Percentiles rank a stretch among this genome's conserved stretches.
Conservation (phyloP, 1,140 invertebrate genomes). For the Drosophila biarmipes region DNA sequence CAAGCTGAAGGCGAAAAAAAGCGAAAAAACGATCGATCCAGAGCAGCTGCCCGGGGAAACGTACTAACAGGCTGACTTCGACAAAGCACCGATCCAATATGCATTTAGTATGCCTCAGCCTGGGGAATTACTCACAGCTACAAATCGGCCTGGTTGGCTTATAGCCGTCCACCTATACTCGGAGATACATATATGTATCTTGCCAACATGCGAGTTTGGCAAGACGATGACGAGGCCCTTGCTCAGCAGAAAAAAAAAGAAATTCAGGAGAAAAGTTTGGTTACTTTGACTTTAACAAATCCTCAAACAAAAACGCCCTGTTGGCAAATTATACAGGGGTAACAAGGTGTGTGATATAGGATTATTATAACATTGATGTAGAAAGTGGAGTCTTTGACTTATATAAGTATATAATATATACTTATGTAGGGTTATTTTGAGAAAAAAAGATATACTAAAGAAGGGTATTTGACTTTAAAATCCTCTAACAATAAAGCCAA, state of each 20-base stretch:
- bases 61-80: conserved; percentile 4
- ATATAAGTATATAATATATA: no score
- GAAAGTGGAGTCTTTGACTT: no score
- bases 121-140: conserved; percentile 10
- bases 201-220: conserved; percentile 13
- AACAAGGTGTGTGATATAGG: no score
- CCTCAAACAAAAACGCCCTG: no score
- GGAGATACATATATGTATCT: background rate
- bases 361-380: no score
- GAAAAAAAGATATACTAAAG: no score
- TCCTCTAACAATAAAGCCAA: no score
- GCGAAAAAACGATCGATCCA: conserved; percentile 6
- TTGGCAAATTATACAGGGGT: no score
- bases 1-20: conserved; percentile 32
- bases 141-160: background rate
- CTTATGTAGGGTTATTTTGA: no score
- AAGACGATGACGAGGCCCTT: conserved; percentile 13
- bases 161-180: background rate
- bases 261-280: background rate
- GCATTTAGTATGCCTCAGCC: conserved; percentile 13
- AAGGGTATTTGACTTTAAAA: no score
- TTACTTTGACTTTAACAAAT: no score
- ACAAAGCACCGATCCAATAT: conserved; percentile 18
- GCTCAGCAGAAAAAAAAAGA: conserved; percentile 2
- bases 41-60: conserved; percentile 1